Base-by-base conservation (phyloP, 2,888 invertebrate species). In the Chironomus riparius region DNA sequence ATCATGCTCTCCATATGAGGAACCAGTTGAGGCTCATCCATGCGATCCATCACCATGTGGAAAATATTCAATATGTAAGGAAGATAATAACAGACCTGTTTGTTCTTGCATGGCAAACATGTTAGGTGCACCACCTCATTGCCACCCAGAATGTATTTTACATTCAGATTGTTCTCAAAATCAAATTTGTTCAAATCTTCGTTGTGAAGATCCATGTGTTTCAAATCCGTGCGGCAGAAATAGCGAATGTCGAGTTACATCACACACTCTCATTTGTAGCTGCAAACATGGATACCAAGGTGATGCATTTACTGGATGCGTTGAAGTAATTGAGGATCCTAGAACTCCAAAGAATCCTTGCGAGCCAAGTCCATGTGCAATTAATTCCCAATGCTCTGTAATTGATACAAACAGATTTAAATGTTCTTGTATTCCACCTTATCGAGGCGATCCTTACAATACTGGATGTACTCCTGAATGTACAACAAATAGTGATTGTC, bases 391-490 rank as follows among this genome's bases (percentile, higher is more conserved):
- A 24, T 65, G 65, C 21, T 21, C 21, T 6, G 21, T 24, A 4
- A n/a, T 24, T 24, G 65, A 65, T 65, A 24, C 13, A 13, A 21
- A 65, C 13, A 65, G 22, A 80, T 95, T 94, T 81, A 90, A 95
- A 0, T 95, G 95, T 82, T 87, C 87, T n/a, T 95, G 95, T 81
- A 92, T 95, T 80, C 92, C 94, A 77, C 94, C 94, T 3, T 93
- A 94, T 80, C 89, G 92, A 78, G 95, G 95, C 7, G 93, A 95
- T 85, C 94, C 94, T 4, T 94, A 93, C 81, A 88, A 89, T 15
- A 91, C 92, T 18, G 94, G 94, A 47, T 95, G 95, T 80, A 87
- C 91, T 78, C 94, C 94, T 2, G 95, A 95, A 84, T 95, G 95
- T 82, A 88, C 91, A 12, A 88, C 90, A 78, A 93, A 91, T 82